Percentiles rank a stretch among this genome's conserved stretches.
Evolutionary conservation across 2,888 invertebrate genomes (phyloP).

Genomic region (Amiota communis): DNA sequence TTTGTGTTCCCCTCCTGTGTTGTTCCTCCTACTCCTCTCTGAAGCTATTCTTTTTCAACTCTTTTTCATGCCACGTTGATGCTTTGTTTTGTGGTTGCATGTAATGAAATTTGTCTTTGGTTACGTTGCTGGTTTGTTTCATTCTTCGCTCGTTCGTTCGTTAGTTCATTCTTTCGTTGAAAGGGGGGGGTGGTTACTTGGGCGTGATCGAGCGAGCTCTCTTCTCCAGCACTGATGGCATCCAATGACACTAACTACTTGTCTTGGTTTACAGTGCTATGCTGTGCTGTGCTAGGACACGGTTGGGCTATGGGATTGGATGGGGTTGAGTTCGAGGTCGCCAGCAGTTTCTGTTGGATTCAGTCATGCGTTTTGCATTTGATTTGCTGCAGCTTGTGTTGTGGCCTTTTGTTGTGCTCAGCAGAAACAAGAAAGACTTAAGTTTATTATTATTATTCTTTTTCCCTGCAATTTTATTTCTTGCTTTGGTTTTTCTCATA

Average conservation of each 20-base stretch:
- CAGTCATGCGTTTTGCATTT: slow-evolving; percentile 10
- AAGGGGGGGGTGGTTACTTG: background rate
- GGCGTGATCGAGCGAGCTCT: background rate
- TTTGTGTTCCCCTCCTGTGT: background rate
- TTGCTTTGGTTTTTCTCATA: no score
- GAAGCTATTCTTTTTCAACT: slow-evolving; percentile 4
- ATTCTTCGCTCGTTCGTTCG: background rate
- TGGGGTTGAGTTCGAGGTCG: slow-evolving; percentile 2
- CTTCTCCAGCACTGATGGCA: background rate
- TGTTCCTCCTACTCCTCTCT: no score
- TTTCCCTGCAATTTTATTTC: no score
- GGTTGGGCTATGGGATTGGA: background rate
- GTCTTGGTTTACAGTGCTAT: no score
- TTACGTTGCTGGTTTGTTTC: background rate
- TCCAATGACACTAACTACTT: no score
- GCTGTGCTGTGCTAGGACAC: no score
- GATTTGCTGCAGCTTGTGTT: slow-evolving; percentile 11
- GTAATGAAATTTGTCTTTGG: slow-evolving; percentile 11
- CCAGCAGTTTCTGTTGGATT: background rate
- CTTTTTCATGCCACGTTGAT: slow-evolving; percentile 4
- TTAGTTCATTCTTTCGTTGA: background rate
- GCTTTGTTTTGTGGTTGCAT: slow-evolving; percentile 6
- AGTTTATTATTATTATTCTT: background rate
- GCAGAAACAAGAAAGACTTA: background rate
- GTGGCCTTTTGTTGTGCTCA: slow-evolving; percentile 2